Base-by-base conservation (phyloP, 2,888 invertebrate genomes). In the Gisinianus flammeolus region DNA sequence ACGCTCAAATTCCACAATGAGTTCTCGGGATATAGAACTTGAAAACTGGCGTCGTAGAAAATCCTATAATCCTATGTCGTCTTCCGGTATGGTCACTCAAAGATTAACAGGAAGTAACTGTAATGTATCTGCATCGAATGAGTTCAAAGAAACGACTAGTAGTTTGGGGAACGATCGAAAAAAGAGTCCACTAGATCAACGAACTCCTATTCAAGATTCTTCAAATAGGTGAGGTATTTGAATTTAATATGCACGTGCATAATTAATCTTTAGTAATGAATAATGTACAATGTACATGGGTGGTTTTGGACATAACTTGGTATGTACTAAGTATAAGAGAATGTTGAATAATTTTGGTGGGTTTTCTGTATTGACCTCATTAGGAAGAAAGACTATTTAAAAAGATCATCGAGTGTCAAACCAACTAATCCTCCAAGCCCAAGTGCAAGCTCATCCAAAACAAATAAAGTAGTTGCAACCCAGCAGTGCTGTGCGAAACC, bases 11-110 rank as follows among this genome's bases (percentile, higher is more conserved):
- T 93, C 93, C 33, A 92, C 92, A 0, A 87, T 93, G 4, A 92
- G 92, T 0, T 89, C 92, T 66, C 91, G 93, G 87, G 95, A 96
- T 87, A 91, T 92, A 10, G 94, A 95, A 86, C 92, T 95, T 89
- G 95, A 95, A 87, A 97, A 97, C 88, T 98, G 97, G 97, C 95
- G 96, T 86, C 90, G 97, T 79, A 90, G 98, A 81, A 97, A 97
- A 85, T 95, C 94, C 85, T 98, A 98, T 88, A 96, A 98, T 88
- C 97, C 97, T 33, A 92, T 95, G 91, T 94, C 93, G 87, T 95
- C 97, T 0, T 97, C 96, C 0, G 94, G 94, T 26, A 95, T 96
- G 86, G 96, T 44, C 8, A 3, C 8, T 54, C 54, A 54, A 54
- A 16, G 93, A 30, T 92, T 91, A 85, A 80, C 80, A 19, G 54